phyloP scores from a whole-genome alignment of 2,797 vertebrate genomes.

The Chrosomus eos region DNA sequence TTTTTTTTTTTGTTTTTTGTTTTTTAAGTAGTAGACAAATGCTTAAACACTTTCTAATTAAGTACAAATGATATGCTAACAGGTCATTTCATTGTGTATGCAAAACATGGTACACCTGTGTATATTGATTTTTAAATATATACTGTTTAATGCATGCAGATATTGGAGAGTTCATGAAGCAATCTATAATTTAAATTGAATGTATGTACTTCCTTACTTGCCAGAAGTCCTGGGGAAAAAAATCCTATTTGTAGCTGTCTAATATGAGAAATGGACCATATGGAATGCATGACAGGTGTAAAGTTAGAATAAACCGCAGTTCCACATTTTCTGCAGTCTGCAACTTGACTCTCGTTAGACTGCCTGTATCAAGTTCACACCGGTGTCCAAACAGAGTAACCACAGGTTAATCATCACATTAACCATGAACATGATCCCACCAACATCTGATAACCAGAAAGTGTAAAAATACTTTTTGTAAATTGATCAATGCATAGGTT shows the following conservation, averaged over 20 bases:
- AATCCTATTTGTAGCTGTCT: constrained; percentile 81
- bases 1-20: no score
- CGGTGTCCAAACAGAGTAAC: background rate
- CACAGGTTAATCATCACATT: background rate
- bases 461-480: background rate
- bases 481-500: no score
- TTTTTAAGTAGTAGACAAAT: background rate
- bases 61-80: background rate
- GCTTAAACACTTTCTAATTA: background rate
- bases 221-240: constrained; percentile 76
- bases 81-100: background rate
- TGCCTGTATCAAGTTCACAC: background rate
- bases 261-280: constrained; percentile 77
- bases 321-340: constrained; percentile 22
- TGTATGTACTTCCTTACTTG: constrained; percentile 67
- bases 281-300: constrained; percentile 79
- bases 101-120: background rate
- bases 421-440: background rate
- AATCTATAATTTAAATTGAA: constrained; percentile 67
- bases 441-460: background rate
- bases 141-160: background rate
- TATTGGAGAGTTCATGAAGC: background rate
- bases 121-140: background rate
- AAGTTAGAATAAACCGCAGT: constrained; percentile 69
- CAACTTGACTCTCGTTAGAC: background rate